These are phyloP conservation scores for Spisula solida DNA, from an alignment of 2,888 invertebrate species.

Conservation along the genomic window DNA sequence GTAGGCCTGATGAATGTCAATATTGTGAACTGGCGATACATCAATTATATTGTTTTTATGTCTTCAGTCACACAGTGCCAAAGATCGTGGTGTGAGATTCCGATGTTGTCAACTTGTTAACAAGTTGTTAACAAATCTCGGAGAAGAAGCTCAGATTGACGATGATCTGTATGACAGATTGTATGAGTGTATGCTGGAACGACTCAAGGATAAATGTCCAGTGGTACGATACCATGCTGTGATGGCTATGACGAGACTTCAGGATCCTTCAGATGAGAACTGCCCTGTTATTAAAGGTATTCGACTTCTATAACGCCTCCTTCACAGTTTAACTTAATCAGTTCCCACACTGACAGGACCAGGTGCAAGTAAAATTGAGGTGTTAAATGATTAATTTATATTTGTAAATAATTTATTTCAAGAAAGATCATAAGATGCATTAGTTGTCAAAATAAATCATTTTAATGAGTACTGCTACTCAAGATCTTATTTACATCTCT, in stretches of 20 bases:
- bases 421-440: no score
- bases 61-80: slow-evolving; percentile 87
- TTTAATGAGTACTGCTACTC: no score
- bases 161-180: slow-evolving; percentile 93
- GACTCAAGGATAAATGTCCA: slow-evolving; percentile 92
- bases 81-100: slow-evolving; percentile 90
- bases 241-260: slow-evolving; percentile 92
- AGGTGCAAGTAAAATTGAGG: no score
- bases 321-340: no score
- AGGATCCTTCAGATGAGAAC: slow-evolving; percentile 92
- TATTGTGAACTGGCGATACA: no score
- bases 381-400: no score
- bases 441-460: no score
- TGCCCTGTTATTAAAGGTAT: slow-evolving; percentile 92
- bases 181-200: slow-evolving; percentile 91
- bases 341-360: no score
- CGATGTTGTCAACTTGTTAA: slow-evolving; percentile 94
- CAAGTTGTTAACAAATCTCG: slow-evolving; percentile 92
- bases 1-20: not conserved
- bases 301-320: not conserved
- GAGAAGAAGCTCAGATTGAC: slow-evolving; percentile 93
- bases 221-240: slow-evolving; percentile 94
- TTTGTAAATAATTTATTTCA: no score
- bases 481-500: no score
- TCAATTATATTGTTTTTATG: not conserved